These are phyloP conservation scores for Manduca sexta DNA, from an alignment of 1,140 invertebrate genomes.

Conservation along the genomic window DNA sequence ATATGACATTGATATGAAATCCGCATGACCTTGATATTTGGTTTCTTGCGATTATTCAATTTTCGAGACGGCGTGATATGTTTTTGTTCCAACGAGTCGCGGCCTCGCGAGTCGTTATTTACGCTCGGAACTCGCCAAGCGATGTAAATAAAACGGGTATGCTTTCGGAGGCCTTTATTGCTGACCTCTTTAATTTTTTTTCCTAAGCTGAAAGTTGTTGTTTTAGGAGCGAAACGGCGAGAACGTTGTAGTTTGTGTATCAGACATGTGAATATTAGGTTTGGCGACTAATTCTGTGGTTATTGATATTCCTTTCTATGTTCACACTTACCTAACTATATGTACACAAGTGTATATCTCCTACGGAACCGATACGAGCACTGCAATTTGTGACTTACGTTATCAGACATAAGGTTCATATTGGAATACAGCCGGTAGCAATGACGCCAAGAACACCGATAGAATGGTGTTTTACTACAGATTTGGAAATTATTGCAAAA, in stretches of 20 bases:
- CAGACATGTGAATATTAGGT: not conserved
- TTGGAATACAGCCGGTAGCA: conserved; percentile 18
- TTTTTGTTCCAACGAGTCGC: conserved; percentile 57
- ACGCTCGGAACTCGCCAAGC: conserved; percentile 47
- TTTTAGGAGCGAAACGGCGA: not conserved
- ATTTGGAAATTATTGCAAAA: conserved; percentile 18
- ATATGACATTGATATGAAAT: conserved; percentile 74
- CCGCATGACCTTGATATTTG: conserved; percentile 72
- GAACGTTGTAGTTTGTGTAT: not conserved
- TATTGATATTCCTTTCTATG: conserved; percentile 15
- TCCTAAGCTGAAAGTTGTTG: conserved; percentile 4
- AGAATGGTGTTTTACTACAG: conserved; percentile 28
- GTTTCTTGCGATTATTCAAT: conserved; percentile 67
- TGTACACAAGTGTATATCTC: conserved; percentile 50
- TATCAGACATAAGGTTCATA: conserved; percentile 29
- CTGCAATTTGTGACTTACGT: conserved; percentile 24
- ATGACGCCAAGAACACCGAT: conserved; percentile 31
- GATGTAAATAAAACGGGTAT: conserved; percentile 67
- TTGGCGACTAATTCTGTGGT: not conserved
- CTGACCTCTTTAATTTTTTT: conserved; percentile 49
- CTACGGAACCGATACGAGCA: not conserved
- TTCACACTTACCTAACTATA: conserved; percentile 36
- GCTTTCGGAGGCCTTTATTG: conserved; percentile 51
- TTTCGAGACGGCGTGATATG: conserved; percentile 48
- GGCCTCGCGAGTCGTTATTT: conserved; percentile 51